Base-by-base conservation (phyloP, 2,113 vertebrate species). In the Gadus chalcogrammus region DNA sequence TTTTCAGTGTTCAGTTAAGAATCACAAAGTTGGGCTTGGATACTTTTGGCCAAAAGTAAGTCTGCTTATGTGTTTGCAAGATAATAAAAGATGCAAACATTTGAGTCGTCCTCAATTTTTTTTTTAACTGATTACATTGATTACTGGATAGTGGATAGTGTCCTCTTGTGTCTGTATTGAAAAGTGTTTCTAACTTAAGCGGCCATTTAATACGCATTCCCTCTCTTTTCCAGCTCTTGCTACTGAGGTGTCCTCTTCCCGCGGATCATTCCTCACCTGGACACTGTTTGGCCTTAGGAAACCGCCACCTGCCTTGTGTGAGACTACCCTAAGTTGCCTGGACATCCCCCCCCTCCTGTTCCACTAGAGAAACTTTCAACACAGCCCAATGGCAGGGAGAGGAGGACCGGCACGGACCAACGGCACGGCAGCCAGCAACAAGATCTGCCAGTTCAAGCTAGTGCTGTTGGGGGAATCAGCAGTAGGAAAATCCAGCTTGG, bases 401-500 rank as follows among this genome's bases (percentile, higher is more conserved):
- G 96, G 95, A 84, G 95, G 94, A 87, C 88, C 93, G 22, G 94
- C 94, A 18, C 95, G 97, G 87, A 95, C 95, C 90, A 98, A 98
- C 1, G 97, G 96, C 73, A 93, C 96, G 0, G 93, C 96, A 0
- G 89, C 94, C 4, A 94, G 94, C 72, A 99, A 93, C 92, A 99
- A 99, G 92, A 99, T 99, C 88, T 99, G 96, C 89, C 97, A 99
- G 83, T 99, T 99, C 31, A 99, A 99, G 73, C 92, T 99, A 12
- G 97, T 99, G 60, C 93, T 99, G 12, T 17, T 98, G 81, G 97
- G 97, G 3, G 97, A 99, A 70, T 99, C 96, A 0, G 97, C 97
- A 0, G 97, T 99, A 81, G 97, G 97, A 58, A 99, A 99, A 77
- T 99, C 97, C 88, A 99, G 97, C 88, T 90, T 99, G 0, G 97